Percentiles rank a stretch among this genome's conserved stretches.
Conservation (phyloP, 2,797 vertebrate species). For the Salmo trutta region DNA sequence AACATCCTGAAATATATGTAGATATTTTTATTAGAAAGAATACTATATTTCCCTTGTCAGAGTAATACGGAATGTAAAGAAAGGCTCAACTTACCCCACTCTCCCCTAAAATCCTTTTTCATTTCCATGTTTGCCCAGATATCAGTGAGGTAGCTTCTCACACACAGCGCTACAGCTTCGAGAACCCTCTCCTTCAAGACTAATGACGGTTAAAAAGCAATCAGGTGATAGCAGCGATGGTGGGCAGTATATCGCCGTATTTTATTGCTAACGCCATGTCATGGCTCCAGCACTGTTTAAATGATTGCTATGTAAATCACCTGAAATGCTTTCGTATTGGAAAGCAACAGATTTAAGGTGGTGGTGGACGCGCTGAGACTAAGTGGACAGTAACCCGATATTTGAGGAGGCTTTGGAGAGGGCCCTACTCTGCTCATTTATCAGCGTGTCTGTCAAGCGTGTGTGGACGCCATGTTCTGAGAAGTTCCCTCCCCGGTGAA, state of each 20-base stretch:
- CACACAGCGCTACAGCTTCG: conserved; percentile 45
- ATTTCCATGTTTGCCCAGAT: conserved; percentile 53
- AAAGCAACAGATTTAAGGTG: conserved; percentile 76
- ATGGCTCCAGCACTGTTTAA: conserved; percentile 70
- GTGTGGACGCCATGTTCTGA: conserved; percentile 52
- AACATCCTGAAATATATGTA: no score
- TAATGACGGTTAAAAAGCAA: conserved; percentile 78
- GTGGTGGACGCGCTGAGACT: conserved; percentile 71
- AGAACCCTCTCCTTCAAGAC: conserved; percentile 54
- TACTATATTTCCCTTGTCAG: no score
- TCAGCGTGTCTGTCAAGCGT: conserved; percentile 61
- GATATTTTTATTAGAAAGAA: no score
- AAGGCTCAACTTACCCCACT: background rate
- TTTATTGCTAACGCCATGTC: conserved; percentile 72
- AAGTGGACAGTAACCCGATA: conserved; percentile 79
- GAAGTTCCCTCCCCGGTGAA: conserved; percentile 51
- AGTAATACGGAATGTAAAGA: no score
- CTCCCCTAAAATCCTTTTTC: conserved; percentile 8
- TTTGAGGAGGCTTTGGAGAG: conserved; percentile 57
- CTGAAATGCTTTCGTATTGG: conserved; percentile 69
- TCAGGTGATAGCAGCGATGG: conserved; percentile 64
- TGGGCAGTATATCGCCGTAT: conserved; percentile 70
- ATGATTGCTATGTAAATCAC: conserved; percentile 82
- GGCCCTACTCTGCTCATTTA: conserved; percentile 60
- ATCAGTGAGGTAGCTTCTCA: conserved; percentile 38